Evolutionary conservation across 2,888 invertebrate genomes (phyloP).

Genomic region (Dasysyrphus albostriatus): DNA sequence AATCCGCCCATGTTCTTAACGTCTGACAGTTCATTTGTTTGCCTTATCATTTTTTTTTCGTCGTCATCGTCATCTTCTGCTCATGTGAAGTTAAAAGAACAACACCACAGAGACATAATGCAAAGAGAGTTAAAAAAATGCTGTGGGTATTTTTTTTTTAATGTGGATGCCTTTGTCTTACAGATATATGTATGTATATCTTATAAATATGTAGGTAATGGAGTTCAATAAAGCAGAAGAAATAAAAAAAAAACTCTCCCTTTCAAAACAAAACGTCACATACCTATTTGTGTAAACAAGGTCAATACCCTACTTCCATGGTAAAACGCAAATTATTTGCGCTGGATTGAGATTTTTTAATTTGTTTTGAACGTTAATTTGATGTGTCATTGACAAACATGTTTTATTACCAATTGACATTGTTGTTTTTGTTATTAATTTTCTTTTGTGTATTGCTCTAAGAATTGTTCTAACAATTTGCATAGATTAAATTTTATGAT

Average conservation of each 20-base stretch:
- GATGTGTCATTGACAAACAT: neutral
- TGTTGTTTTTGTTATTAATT: neutral
- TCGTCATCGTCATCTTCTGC: conserved; percentile 23
- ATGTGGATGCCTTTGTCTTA: conserved; percentile 27
- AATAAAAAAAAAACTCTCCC: conserved; percentile 47
- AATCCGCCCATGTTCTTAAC: conserved; percentile 60
- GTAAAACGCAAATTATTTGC: conserved; percentile 39
- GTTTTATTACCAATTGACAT: neutral
- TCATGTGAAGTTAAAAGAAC: conserved; percentile 35
- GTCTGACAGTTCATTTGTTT: conserved; percentile 48
- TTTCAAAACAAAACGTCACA: conserved; percentile 63
- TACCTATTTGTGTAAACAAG: conserved; percentile 57
- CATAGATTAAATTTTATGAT: no score
- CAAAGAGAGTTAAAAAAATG: conserved; percentile 35
- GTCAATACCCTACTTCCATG: conserved; percentile 65
- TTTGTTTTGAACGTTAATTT: neutral
- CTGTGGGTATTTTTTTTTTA: conserved; percentile 23
- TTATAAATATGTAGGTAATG: neutral
- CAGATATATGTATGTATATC: neutral
- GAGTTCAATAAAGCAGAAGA: conserved; percentile 14
- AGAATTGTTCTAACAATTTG: neutral
- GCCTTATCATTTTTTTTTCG: conserved; percentile 16
- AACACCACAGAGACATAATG: conserved; percentile 27
- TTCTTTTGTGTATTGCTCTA: neutral
- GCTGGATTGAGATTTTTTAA: neutral